Evolutionary conservation across 2,113 vertebrate genomes (phyloP), one percentile per base, ranked within the genome.

Genomic region (Onychorhynchus coronatus): DNA sequence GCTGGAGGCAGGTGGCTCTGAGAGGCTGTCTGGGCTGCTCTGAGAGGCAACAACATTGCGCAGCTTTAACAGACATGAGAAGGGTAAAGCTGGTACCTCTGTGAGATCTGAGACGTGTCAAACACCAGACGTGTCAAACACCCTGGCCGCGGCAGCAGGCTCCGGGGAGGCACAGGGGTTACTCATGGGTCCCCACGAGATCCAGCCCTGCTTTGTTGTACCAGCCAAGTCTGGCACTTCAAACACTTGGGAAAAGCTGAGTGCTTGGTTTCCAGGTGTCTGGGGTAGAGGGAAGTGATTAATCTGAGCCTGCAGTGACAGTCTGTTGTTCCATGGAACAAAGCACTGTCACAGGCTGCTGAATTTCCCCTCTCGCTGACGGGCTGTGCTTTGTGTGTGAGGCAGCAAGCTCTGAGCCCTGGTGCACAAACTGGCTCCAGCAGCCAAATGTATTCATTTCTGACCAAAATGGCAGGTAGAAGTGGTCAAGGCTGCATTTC

Each of bases 251-350:
- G 87, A 89, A 88, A 94, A 95, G 88, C 68, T 93, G 62, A 93
- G 79, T 68, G 65, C 52, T 94, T 2, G 30, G 68, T 96, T 96
- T 95, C 92, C 86, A 91, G 76, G 56, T 78, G 91, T 53, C 93
- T 94, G 80, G 85, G 90, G 25, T 9, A 31, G 70, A 85, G 95
- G 96, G 91, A 95, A 95, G 84, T 96, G 90, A 93, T 95, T 94
- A 95, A 95, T 96, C 67, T 56, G 91, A 85, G 95, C 55, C 73
- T 87, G 90, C 89, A 90, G 56, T 18, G 55, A 68, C 85, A 81
- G 46, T 21, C 78, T 80, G 30, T 94, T 96, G 93, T 97, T 97
- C 96, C 94, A 89, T 73, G 97, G 96, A 95, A 97, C 89, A 93
- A 96, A 83, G 41, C 0, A 2, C 63, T 53, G 80, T 93, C 85